A percentile compares a stretch with the other conserved stretches of the same genome.
These are phyloP conservation scores for Nephila pilipes DNA, from an alignment of 1,140 invertebrate species.

Conservation along the genomic window DNA sequence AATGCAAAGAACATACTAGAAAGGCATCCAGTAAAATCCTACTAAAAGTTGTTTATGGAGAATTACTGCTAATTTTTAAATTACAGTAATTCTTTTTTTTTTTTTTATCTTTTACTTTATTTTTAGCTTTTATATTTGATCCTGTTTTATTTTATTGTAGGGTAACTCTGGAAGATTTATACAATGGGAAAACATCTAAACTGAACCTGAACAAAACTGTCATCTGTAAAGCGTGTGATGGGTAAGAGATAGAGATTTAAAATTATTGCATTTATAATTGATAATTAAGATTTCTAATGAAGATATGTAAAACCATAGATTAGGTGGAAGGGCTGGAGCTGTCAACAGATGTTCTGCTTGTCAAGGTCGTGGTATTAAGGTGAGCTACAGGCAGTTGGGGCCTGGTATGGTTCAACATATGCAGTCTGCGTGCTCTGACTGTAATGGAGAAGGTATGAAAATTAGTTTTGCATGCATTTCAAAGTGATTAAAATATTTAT, in stretches of 20 bases:
- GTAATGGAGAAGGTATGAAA: constrained; percentile 84
- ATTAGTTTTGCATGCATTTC: too few relatives aligned
- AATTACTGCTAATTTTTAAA: too few relatives aligned
- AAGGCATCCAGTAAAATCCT: too few relatives aligned
- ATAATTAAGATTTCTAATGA: neutral
- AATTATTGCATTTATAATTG: neutral
- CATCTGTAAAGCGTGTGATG: constrained; percentile 82
- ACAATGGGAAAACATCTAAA: constrained; percentile 82
- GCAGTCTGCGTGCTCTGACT: constrained; percentile 82
- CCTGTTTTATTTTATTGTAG: constrained; percentile 76
- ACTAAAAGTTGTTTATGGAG: too few relatives aligned
- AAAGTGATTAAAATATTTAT: too few relatives aligned
- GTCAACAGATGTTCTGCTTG: constrained; percentile 80
- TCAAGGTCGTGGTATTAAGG: constrained; percentile 81
- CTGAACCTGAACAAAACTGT: constrained; percentile 82
- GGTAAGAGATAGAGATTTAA: constrained; percentile 80
- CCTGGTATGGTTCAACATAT: constrained; percentile 83
- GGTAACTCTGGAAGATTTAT: constrained; percentile 82
- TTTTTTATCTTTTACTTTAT: neutral
- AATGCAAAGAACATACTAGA: too few relatives aligned
- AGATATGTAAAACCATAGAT: constrained; percentile 78
- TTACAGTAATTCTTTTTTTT: neutral
- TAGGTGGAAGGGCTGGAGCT: constrained; percentile 80
- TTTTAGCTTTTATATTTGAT: neutral
- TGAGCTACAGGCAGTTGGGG: constrained; percentile 81